Base-by-base conservation (phyloP, 2,888 invertebrate genomes). In the Nemotelus pantherinus region DNA sequence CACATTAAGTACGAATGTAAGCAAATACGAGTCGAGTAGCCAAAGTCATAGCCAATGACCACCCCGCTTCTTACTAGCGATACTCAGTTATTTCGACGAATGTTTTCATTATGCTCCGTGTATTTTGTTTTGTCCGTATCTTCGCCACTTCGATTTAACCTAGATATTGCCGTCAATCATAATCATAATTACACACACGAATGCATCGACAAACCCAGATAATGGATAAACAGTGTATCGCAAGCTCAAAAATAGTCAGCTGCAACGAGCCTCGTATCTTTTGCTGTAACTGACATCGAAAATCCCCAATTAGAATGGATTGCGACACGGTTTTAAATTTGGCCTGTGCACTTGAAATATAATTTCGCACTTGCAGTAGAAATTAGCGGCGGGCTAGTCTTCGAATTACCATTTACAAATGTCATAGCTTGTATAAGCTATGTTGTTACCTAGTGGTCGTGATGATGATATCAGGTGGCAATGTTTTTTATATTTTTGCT, bases 251-350 rank as follows among this genome's bases (percentile, higher is more conserved):
- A 50, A 50, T 50, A 7, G 9, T 50, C 9, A 50, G 1, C 50
- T 9, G 50, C 5, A 50, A 9, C 6, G 6, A 50, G 5, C 1
- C 5, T 5, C 9, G 50, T 5, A 7, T 50, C 5, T 50, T 50
- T 50, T 50, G 50, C 50, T 25, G 25, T 25, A 25, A 50, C 9
- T 50, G 50, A 50, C 50, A 50, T 50, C 50, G 50, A 50, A 50
- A 50, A 50, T 50, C 9, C 50, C 50, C 50, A 50, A 50, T 50
- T 50, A 50, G 50, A 50, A 50, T 50, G 50, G 5, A 50, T 65
- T 65, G 25, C 65, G 41, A 65, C 65, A 65, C 41, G 47, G 47
- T 65, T 45, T 25, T 65, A 65, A 65, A 45, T 65, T 65, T 65
- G 65, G 65, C 5, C 65, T 44, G 65, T 65, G 65, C 65, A 65